Base-by-base conservation (phyloP, 2,888 invertebrate genomes). In the Choristoneura rosaceana region DNA sequence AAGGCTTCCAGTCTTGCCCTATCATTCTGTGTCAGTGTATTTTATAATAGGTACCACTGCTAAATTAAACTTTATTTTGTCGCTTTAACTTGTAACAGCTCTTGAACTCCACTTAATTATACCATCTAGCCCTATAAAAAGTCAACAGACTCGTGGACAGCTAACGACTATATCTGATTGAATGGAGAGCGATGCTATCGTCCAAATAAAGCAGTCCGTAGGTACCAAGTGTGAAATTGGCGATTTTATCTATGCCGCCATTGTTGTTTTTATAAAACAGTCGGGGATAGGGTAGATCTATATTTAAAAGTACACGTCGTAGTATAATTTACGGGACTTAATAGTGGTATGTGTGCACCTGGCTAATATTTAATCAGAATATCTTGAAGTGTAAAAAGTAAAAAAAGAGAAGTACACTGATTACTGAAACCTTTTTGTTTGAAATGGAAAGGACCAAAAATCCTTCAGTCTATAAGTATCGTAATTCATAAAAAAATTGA, bases 201-300 rank as follows among this genome's bases (percentile, higher is more conserved):
- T 12, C 4, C 17, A 52, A 15, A 69, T 62, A 69, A 63, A 62
- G 58, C 71, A 55, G 34, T 60, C 8, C 52, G 74, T 55, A 76
- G 70, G 75, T 64, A 67, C 71, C 43, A 68, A 74, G 76, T 76
- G 76, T 76, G 74, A 76, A 75, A 76, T 76, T 74, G 69, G 45
- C 69, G 76, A 76, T 76, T 17, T 63, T 75, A 76, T 76, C 76
- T 34, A 5, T 41, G 14, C 8, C 14, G 3, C 64, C 55, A 69
- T 74, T 71, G 64, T 52, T 58, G 70, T 67, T 70, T 74, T 73
- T 66, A 17, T 60, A 12, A 17, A 12, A 45, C 69, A 63, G 17
- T 25, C 50, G 34, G 59, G 14, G 38, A 38, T 15, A 50, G 60
- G 65, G 66, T 61, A n/a, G 66, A 33, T 55, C 68, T 60, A 52